phyloP scores from a whole-genome alignment of 2,888 invertebrate species.

The Pelosia muscerda region DNA sequence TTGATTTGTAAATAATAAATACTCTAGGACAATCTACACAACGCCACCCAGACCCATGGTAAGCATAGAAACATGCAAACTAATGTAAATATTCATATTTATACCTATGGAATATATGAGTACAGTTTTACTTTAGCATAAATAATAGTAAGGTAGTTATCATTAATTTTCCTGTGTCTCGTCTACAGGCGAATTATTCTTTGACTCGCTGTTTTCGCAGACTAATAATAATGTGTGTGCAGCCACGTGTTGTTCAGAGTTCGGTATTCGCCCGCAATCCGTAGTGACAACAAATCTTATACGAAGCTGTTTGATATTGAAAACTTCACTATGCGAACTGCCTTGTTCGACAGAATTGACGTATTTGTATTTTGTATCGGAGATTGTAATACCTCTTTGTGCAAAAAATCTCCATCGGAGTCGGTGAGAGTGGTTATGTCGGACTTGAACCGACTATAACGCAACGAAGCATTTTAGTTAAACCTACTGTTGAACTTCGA shows the following conservation, averaged over 20 bases:
- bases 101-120: too few relatives aligned
- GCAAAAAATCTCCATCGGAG: too few relatives aligned
- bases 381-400: background rate
- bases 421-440: too few relatives aligned
- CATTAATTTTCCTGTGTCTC: background rate
- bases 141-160: background rate
- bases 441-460: too few relatives aligned
- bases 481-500: too few relatives aligned
- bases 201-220: slow-evolving; percentile 45
- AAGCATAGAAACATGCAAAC: too few relatives aligned
- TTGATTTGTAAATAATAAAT: too few relatives aligned
- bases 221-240: slow-evolving; percentile 68
- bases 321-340: slow-evolving; percentile 33
- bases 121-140: too few relatives aligned
- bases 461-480: too few relatives aligned
- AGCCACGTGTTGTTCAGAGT: slow-evolving; percentile 57
- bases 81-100: too few relatives aligned
- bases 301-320: slow-evolving; percentile 53
- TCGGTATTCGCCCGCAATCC: slow-evolving; percentile 52
- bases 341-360: slow-evolving; percentile 9
- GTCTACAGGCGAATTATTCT: slow-evolving; percentile 38
- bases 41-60: too few relatives aligned
- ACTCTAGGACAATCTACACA: too few relatives aligned
- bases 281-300: slow-evolving; percentile 63
- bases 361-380: slow-evolving; percentile 11